Evolutionary conservation across 2,113 vertebrate species (phyloP).

Genomic region (Callipepla squamata): DNA sequence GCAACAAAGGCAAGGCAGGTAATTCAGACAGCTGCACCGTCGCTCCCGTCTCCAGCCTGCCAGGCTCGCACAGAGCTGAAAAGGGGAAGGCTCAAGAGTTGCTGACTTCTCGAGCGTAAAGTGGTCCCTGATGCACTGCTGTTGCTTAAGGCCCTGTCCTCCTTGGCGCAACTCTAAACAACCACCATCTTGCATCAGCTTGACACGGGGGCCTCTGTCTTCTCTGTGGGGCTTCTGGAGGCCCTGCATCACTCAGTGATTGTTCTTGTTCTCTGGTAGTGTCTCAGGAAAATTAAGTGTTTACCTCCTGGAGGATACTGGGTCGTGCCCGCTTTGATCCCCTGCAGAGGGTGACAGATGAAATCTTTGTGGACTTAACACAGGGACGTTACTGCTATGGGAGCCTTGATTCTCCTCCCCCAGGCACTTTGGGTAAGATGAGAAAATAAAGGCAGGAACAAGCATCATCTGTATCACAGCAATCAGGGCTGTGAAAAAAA

Average conservation of each 20-base stretch:
- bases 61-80: background rate
- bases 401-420: background rate
- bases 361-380: background rate
- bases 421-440: background rate
- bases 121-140: background rate
- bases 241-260: background rate
- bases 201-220: background rate
- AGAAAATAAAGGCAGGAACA: background rate
- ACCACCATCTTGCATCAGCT: background rate
- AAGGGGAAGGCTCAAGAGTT: background rate
- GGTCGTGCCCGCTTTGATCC: background rate
- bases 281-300: background rate
- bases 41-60: background rate
- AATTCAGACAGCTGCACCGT: accelerated
- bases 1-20: background rate
- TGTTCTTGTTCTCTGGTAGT: background rate
- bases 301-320: background rate
- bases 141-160: background rate
- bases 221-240: background rate
- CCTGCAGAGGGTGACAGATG: background rate
- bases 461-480: background rate
- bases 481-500: background rate
- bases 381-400: background rate
- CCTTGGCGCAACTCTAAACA: background rate
- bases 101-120: background rate